Evolutionary conservation across 1,140 invertebrate genomes (phyloP), one percentile per base, ranked within the genome.

Genomic region (Ylistrum balloti): DNA sequence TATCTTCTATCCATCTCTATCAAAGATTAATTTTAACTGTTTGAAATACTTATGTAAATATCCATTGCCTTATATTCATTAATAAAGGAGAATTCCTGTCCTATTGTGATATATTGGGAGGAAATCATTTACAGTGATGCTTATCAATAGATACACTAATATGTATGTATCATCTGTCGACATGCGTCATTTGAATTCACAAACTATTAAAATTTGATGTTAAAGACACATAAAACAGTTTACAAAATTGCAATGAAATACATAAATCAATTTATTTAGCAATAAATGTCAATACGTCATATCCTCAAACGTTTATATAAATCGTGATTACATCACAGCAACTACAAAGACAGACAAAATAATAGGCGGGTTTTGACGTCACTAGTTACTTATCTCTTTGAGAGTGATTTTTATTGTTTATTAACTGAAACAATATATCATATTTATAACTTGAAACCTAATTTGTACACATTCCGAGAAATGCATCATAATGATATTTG

Each of bases 351-450:
- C 13, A 28, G 56, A 74, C 56, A 74, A 74, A 1, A 22, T 1
- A 28, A 28, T 28, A 74, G 56, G 56, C 13, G 56, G 56, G 35
- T n/a, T n/a, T 74, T 74, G 56, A n/a, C 5, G n/a, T 74, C 56
- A 74, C n/a, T 74, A 17, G 7, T 74, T 28, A n/a, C 5, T 11
- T 56, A 28, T 7, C 41, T 13, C 41, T 13, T 45, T 45, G 20
- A 13, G 7, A 15, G 10, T 45, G 41, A 45, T 45, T 74, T 74
- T 74, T 74, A 74, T 74, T 17, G 56, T 11, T 22, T 74, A 1
- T 28, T 45, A 28, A 74, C n/a, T 74, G 56, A 74, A 74, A 74
- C 56, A 74, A 74, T 74, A 74, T 28, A 74, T 74, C 56, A 74
- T 74, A 28, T 9, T 28, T 74, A 28, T 74, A n/a, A 74, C 56